Evolutionary conservation across 64 coral and sea anemone species (phyloP), one percentile per base, ranked within the genome.

Genomic region (Exaiptasia diaphana): DNA sequence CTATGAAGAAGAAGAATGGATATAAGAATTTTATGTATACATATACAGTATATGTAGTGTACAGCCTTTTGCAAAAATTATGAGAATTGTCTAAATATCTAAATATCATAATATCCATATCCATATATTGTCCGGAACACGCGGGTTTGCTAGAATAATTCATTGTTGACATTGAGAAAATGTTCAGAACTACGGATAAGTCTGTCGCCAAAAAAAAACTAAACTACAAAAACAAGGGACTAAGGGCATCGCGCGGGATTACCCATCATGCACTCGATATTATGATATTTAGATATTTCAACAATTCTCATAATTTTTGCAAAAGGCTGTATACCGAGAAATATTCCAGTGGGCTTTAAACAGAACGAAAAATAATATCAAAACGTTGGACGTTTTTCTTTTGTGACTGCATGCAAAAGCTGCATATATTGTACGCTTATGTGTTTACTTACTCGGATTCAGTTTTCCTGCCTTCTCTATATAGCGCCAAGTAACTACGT

Each of bases 11-110:
- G 7, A 50, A 46, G 20, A 50, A 30, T 17, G 54, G 26, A 73
- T 70, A 70, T 70, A 59, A 59, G n/a, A 23, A 59, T 59, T 59
- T 23, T 59, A 59, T n/a, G n/a, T n/a, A 54, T n/a, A 54, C 15
- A 54, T 54, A n/a, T 14, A 18, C 17, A 14, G 52, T 18, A n/a
- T 54, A n/a, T n/a, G n/a, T n/a, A n/a, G n/a, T n/a, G n/a, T n/a
- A n/a, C n/a, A n/a, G n/a, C n/a, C n/a, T n/a, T n/a, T n/a, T n/a
- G n/a, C n/a, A n/a, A n/a, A n/a, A n/a, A 54, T 12, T 54, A 54
- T 54, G 5, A 12, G 24, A 6, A 54, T n/a, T 14, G 17, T 8
- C 24, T 4, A 4, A 54, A 14, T 68, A n/a, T 12, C 29, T 9
- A 33, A 29, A 33, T 68, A 9, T 32, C 36, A 9, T 18, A 9